A percentile compares a stretch with the other conserved stretches of the same genome.
Evolutionary conservation across 2,113 vertebrate genomes (phyloP).

Genomic region (Pyrgilauda ruficollis): DNA sequence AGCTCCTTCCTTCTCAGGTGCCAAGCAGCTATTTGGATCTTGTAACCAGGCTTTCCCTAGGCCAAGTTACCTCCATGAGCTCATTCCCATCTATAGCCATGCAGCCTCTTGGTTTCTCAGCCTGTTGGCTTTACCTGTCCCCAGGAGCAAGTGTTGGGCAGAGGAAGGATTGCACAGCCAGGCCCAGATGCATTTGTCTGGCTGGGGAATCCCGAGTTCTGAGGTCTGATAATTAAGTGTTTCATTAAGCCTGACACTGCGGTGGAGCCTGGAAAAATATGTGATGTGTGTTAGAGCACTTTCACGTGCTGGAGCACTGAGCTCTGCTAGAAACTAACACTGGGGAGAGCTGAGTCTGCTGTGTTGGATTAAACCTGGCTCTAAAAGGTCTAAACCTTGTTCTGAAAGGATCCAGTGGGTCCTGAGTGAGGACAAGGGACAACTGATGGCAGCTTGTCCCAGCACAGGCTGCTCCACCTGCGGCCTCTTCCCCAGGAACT

Average conservation of each 20-base stretch:
- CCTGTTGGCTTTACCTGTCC: neutral
- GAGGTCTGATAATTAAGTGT: conserved; percentile 45
- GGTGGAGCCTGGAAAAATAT: conserved; percentile 17
- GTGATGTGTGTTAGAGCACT: neutral
- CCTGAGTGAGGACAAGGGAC: neutral
- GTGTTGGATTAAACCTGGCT: neutral
- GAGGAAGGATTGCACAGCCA: neutral
- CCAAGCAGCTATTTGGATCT: neutral
- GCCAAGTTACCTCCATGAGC: neutral
- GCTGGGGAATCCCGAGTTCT: neutral
- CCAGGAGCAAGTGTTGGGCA: neutral
- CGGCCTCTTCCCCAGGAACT: neutral
- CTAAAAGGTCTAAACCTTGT: neutral
- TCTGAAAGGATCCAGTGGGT: neutral
- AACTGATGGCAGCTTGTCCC: neutral
- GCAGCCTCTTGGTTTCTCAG: neutral
- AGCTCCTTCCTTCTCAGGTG: neutral
- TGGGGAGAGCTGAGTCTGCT: neutral
- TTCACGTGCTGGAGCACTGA: neutral
- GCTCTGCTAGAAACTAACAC: neutral
- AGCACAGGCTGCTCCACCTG: neutral
- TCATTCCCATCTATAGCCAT: neutral
- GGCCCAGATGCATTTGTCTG: neutral
- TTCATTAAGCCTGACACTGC: conserved; percentile 8
- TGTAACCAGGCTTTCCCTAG: neutral